phyloP scores from a whole-genome alignment of 64 coral and sea anemone species.

The Dendronephthya gigantea region DNA sequence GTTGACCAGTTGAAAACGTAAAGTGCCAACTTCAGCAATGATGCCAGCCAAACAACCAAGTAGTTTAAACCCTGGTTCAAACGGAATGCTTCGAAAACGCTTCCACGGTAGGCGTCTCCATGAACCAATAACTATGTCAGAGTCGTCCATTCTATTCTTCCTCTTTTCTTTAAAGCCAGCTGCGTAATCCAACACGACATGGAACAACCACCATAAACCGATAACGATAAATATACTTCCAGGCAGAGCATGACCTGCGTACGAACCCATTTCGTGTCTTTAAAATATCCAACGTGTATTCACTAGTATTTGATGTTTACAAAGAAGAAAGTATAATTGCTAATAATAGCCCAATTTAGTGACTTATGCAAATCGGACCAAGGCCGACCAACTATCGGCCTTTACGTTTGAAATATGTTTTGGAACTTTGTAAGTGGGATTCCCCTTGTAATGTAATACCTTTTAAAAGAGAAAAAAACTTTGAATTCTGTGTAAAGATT shows the following conservation, averaged over 20 bases:
- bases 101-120: not conserved
- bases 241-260: conserved; percentile 46
- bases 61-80: conserved; percentile 55
- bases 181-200: conserved; percentile 19
- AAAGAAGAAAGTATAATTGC: too few species aligned
- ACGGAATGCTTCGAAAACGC: conserved; percentile 23
- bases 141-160: not conserved
- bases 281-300: too few species aligned
- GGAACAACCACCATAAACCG: conserved; percentile 44
- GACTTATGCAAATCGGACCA: too few species aligned
- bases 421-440: too few species aligned
- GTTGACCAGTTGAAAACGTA: conserved; percentile 20
- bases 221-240: conserved; percentile 39
- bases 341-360: too few species aligned
- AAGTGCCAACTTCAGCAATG: conserved; percentile 17
- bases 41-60: conserved; percentile 17
- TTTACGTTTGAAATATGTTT: too few species aligned
- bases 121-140: not conserved
- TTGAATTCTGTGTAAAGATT: too few species aligned
- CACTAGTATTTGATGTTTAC: too few species aligned
- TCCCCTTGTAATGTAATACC: too few species aligned
- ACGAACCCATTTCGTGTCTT: conserved; percentile 37
- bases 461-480: too few species aligned
- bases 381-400: too few species aligned
- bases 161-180: not conserved